Conservation (phyloP, 2,113 vertebrate genomes). For the Ceyx melanurus region DNA sequence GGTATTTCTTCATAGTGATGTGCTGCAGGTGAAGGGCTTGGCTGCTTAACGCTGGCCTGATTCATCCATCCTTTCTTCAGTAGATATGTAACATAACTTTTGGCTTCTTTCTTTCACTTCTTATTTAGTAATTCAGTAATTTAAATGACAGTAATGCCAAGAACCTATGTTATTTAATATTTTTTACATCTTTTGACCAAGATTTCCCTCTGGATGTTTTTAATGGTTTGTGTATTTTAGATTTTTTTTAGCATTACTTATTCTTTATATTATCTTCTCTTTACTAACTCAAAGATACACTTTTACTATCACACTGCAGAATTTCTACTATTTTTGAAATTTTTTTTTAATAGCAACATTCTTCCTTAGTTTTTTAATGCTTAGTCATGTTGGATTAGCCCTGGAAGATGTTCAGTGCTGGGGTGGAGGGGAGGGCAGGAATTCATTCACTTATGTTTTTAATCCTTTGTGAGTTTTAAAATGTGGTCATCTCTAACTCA, state of each 20-base stretch:
- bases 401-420: not conserved
- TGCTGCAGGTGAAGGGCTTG: too few relatives aligned
- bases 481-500: not conserved
- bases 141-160: not conserved
- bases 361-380: not conserved
- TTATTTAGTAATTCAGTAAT: not conserved
- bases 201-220: not conserved
- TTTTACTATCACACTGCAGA: not conserved
- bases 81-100: not conserved
- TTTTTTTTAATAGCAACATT: not conserved
- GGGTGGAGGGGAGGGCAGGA: rapidly evolving
- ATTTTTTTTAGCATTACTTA: not conserved
- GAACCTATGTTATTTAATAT: not conserved
- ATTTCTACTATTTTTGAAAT: not conserved
- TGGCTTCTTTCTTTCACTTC: not conserved
- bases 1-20: rapidly evolving
- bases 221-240: not conserved
- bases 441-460: not conserved
- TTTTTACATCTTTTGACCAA: not conserved
- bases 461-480: not conserved
- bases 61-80: not conserved
- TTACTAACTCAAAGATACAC: not conserved
- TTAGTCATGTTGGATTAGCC: not conserved
- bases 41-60: not conserved
- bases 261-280: not conserved